Base-by-base conservation (phyloP, 35 echinoderm and acorn worm genomes). In the Hemicentrotus pulcherrimus region DNA sequence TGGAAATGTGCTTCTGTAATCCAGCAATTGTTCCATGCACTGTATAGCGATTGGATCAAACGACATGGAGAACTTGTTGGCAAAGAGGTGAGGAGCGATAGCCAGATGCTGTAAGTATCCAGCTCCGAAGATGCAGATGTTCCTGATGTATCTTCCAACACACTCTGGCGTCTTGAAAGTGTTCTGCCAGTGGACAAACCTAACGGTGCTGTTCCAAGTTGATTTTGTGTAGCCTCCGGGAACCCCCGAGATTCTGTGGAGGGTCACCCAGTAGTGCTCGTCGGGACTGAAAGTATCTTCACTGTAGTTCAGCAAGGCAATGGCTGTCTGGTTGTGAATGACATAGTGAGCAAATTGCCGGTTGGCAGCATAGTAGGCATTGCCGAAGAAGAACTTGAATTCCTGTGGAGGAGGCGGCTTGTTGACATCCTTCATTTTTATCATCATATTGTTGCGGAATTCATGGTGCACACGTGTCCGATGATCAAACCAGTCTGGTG, bases 21-120 rank as follows among this genome's bases (percentile, higher is more conserved):
- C 94, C 24, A 97, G 35, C 31, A 94, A 58, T 31, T 97, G 94
- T 41, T 97, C 97, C 65, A 98, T 86, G 87, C 97, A 98, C 46
- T 98, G 97, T 45, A 98, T 47, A 33, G 96, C 92, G 2, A 98
- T 85, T 2, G 97, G 94, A 94, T 98, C 97, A 70, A 90, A 98
- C 65, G 61, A 55, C 90, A 95, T 95, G 47, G 96, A 16, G 86
- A 97, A 96, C 71, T 97, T 97, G 86, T 96, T 96, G 12, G 94
- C 97, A 94, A 97, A 97, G 9, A 96, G 78, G 58, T 96, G 94
- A 31, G 47, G 94, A 22, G 28, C n/a, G 10, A 19, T 9, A 4
- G 86, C 14, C 7, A 98, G 94, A 86, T 95, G 48, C 5, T 94
- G 55, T 10, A 96, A 18, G 91, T 96, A 96, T 19, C 95, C 95